Evolutionary conservation across 2,797 vertebrate genomes (phyloP), one percentile per base, ranked within the genome.

Genomic region (Tympanoctomys barrerae): DNA sequence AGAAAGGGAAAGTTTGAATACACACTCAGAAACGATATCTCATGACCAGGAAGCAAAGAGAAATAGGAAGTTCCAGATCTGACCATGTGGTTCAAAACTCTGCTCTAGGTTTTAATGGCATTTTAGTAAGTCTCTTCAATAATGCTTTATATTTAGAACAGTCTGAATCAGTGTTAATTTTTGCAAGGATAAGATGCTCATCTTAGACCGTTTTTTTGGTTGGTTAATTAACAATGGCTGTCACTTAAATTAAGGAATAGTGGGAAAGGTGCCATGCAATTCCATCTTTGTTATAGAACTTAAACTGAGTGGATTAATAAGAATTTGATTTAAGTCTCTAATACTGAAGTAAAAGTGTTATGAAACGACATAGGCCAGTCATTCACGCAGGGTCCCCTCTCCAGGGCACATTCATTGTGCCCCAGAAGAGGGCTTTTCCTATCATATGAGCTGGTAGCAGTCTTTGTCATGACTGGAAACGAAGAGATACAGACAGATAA

Each of bases 401-500:
- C 19, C 26, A 70, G 70, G 54, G 57, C 5, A 36, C 31, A 81
- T 96, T 93, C n/a, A 90, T 90, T 93, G 36, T 24, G 73, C 66
- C 19, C 75, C 33, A 97, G 81, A 14, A 96, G 73, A 95, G 33
- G n/a, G 0, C 0, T 96, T 97, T 68, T 97, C 26, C 24, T 42
- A 52, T 46, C 90, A 36, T 0, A 82, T 87, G 46, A 84, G 59
- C 87, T 39, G 39, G 16, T 95, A 54, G 75, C 42, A 95, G 11
- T 94, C 39, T 92, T 95, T 96, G 79, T 14, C 59, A 82, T 87
- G 52, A 97, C 92, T 97, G 73, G 80, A 68, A 97, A 93, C 36
- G 31, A 95, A 97, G 96, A 96, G 70, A 87, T 66, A 94, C 1
- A 68, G 7, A 39, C 19, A 97, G 68, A 90, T 77, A 92, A 90